Evolutionary conservation across 35 echinoderm and acorn worm genomes (phyloP).

Genomic region (Lytechinus pictus): DNA sequence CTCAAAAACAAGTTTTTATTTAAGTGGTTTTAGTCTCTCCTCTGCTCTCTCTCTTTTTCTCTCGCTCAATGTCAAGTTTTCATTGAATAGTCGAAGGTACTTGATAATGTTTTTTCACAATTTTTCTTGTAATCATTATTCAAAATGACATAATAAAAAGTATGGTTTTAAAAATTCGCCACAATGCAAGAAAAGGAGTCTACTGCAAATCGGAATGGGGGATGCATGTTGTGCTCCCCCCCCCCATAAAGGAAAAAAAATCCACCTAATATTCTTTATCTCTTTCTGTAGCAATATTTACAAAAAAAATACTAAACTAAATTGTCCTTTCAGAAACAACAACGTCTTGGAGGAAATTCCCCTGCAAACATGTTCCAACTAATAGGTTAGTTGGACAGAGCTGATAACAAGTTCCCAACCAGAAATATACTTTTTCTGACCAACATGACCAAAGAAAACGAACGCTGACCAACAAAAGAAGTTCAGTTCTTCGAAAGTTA

Average conservation of each 20-base stretch:
- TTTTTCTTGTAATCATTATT: too few species aligned
- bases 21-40: not conserved
- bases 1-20: not conserved
- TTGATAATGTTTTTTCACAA: too few species aligned
- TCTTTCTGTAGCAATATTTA: not conserved
- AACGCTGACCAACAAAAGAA: not conserved
- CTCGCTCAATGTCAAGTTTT: not conserved
- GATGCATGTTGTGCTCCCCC: too few species aligned
- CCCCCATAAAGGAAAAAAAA: too few species aligned
- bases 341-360: not conserved
- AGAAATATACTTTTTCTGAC: too few species aligned
- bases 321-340: not conserved
- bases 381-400: not conserved
- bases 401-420: not conserved
- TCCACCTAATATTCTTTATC: not conserved
- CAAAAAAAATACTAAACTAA: not conserved
- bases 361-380: not conserved
- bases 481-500: not conserved
- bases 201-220: too few species aligned
- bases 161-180: too few species aligned
- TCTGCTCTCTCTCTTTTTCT: not conserved
- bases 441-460: not conserved
- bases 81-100: too few species aligned
- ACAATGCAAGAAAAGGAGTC: too few species aligned
- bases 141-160: too few species aligned